Evolutionary conservation across 1,140 invertebrate species (phyloP).

Genomic region (Tetraneura akinire): DNA sequence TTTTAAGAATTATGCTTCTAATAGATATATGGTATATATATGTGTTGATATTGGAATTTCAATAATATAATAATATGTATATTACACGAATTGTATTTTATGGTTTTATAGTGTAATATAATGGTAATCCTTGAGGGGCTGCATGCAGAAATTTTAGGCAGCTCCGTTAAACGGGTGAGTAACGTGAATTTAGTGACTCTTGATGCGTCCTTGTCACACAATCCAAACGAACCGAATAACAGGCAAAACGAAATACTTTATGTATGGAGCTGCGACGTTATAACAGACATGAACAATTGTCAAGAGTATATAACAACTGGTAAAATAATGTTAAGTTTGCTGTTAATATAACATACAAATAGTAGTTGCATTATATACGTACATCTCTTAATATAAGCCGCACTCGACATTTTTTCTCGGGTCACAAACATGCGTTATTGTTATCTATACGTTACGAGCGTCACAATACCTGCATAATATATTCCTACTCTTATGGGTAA

Average conservation of each 20-base stretch:
- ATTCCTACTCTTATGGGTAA: no score
- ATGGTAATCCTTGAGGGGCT: neutral
- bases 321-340: no score
- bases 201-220: conserved; percentile 7
- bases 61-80: no score
- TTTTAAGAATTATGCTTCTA: neutral
- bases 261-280: neutral
- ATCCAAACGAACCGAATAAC: conserved; percentile 8
- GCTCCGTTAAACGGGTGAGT: neutral
- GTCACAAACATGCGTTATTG: no score
- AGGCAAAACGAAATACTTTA: neutral
- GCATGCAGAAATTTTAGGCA: conserved; percentile 3
- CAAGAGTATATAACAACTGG: neutral
- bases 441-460: no score
- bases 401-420: no score
- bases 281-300: neutral
- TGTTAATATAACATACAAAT: no score
- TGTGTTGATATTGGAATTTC: no score
- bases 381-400: no score
- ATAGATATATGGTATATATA: neutral
- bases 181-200: neutral
- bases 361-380: no score
- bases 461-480: no score
- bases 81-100: neutral
- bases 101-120: neutral